Base-by-base conservation (phyloP, 2,797 vertebrate genomes). In the Anguilla megastoma region DNA sequence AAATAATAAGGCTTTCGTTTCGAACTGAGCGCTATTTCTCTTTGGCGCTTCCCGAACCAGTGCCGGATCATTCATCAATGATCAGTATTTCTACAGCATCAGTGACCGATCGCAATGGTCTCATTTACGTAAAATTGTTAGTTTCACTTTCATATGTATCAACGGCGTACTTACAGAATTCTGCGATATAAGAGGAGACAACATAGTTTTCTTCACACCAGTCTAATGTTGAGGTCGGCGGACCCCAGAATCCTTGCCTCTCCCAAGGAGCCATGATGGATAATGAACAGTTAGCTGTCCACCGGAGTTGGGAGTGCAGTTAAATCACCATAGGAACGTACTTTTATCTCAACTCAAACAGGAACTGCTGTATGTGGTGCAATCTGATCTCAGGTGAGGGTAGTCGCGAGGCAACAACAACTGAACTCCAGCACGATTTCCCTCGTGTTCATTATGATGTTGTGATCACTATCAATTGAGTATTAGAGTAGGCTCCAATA, bases 151-250 rank as follows among this genome's bases (percentile, higher is more conserved):
- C 27, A 74, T 33, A 36, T 74, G 69, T 8, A 63, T 85, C 16
- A 18, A 1, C 45, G 9, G 24, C 45, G 14, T 84, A 99, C 98
- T 99, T 93, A 99, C 98, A 99, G 93, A 98, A 99, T 95, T 99
- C 98, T 24, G 98, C 98, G 91, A 99, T 95, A 94, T 98, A 97
- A 92, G 91, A 94, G n/a, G 97, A 97, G 84, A 97, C 97, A 86
- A 95, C 96, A 92, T 99, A 99, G 85, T 99, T 99, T 89, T 99
- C 98, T 91, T 99, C 98, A 88, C 98, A 99, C 98, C 98, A 99
- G 91, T 99, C 98, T 93, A 99, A 93, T 60, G 98, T 99, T 79
- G 98, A 99, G 87, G 98, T 99, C 90, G 98, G 97, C 89, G 90
- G 92, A 7, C 98, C 98, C 98, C 98, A 99, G 90, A 97, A 97